phyloP scores from a whole-genome alignment of 2,113 vertebrate genomes.

The Alligator sinensis region DNA sequence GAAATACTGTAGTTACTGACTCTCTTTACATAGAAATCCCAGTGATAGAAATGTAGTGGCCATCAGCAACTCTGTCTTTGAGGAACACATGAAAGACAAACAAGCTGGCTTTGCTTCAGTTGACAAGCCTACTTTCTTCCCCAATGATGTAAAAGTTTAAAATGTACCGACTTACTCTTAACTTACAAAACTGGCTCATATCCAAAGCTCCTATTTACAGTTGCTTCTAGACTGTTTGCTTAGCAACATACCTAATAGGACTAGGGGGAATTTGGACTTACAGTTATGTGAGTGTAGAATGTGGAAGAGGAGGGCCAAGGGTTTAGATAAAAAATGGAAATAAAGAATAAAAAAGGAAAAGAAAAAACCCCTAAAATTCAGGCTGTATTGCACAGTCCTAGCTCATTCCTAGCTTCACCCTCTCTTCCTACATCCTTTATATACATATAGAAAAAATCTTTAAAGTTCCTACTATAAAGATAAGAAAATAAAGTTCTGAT shows the following conservation, averaged over 20 bases:
- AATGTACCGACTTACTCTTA: constrained; percentile 61
- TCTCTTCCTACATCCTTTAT: not conserved
- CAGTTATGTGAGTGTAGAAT: constrained; percentile 64
- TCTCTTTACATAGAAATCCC: not conserved
- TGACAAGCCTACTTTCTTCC: constrained; percentile 45
- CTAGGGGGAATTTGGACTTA: constrained; percentile 54
- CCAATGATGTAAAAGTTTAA: constrained; percentile 65
- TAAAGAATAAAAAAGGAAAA: not conserved
- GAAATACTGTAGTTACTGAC: not conserved
- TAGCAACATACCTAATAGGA: constrained; percentile 73
- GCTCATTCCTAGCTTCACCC: not conserved
- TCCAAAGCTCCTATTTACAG: constrained; percentile 59
- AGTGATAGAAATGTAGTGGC: not conserved
- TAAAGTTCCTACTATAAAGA: not conserved
- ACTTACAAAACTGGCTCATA: constrained; percentile 51
- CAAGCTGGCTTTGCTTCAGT: not conserved
- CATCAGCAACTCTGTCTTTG: constrained; percentile 47
- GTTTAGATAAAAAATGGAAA: constrained; percentile 21
- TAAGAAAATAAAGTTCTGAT: not conserved
- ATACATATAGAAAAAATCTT: not conserved
- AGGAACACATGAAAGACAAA: constrained; percentile 1
- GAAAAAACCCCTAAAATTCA: not conserved
- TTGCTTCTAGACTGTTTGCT: constrained; percentile 66
- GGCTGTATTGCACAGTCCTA: constrained; percentile 3
- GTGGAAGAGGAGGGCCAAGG: constrained; percentile 47